These are phyloP conservation scores for Erynnis tages DNA, from an alignment of 2,888 invertebrate species.

Conservation along the genomic window DNA sequence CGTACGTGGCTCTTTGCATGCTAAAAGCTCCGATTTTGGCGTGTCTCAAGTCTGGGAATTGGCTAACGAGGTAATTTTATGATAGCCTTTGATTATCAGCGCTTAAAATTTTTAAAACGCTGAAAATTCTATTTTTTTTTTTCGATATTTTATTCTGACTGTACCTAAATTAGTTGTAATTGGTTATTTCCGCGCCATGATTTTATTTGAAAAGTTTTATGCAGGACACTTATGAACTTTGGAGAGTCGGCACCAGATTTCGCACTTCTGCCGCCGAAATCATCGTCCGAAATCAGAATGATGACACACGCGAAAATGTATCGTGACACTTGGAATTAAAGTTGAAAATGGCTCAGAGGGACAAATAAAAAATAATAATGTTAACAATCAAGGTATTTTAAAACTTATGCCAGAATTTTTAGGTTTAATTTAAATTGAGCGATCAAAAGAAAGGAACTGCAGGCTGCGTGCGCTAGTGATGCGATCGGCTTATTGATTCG, in stretches of 20 bases:
- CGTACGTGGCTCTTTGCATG: slow-evolving; percentile 26
- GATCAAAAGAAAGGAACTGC: slow-evolving; percentile 37
- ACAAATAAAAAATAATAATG: slow-evolving; percentile 17
- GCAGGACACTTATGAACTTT: slow-evolving; percentile 32
- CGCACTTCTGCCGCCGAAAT: slow-evolving; percentile 44
- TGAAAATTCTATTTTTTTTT: neutral
- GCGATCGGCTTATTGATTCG: slow-evolving; percentile 4
- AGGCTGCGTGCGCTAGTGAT: slow-evolving; percentile 40
- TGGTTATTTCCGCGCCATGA: slow-evolving; percentile 26
- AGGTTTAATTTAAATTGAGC: slow-evolving; percentile 21
- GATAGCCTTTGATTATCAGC: neutral
- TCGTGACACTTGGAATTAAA: slow-evolving; percentile 44
- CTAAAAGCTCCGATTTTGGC: slow-evolving; percentile 21
- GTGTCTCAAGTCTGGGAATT: slow-evolving; percentile 18
- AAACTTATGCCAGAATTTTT: slow-evolving; percentile 13
- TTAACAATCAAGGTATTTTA: slow-evolving; percentile 13
- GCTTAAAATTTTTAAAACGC: too few species aligned
- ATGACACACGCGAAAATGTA: slow-evolving; percentile 43
- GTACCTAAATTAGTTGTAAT: slow-evolving; percentile 26
- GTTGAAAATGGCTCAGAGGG: slow-evolving; percentile 43
- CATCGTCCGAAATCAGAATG: slow-evolving; percentile 40
- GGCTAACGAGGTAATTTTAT: slow-evolving; percentile 25
- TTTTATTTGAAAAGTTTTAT: slow-evolving; percentile 26
- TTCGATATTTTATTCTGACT: slow-evolving; percentile 7
- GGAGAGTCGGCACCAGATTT: slow-evolving; percentile 35